Conservation (phyloP, 2,113 vertebrate genomes). For the Podarcis muralis region DNA sequence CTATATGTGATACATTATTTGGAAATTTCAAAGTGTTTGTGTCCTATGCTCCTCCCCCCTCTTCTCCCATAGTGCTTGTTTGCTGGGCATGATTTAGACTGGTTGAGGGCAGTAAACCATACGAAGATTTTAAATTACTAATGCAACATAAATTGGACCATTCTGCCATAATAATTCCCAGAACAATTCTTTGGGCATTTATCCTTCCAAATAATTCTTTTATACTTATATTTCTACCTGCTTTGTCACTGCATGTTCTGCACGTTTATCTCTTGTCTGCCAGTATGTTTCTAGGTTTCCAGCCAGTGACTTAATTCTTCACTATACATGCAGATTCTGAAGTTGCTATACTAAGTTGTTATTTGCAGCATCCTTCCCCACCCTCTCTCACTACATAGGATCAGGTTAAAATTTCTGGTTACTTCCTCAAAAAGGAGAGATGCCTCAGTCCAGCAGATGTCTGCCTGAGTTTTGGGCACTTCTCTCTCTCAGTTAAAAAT, state of each 20-base stretch:
- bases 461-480: neutral
- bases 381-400: neutral
- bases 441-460: neutral
- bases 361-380: neutral
- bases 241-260: neutral
- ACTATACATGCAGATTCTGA: neutral
- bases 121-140: neutral
- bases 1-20: neutral
- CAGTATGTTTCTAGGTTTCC: neutral
- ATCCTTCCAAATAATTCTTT: neutral
- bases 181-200: neutral
- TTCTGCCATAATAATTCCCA: neutral
- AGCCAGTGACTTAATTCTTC: neutral
- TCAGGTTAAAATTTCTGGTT: neutral
- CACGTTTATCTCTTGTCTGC: neutral
- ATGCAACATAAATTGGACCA: neutral
- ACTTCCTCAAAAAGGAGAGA: neutral
- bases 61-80: neutral
- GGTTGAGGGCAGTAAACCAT: neutral
- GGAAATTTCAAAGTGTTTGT: neutral
- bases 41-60: neutral
- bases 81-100: neutral
- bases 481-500: neutral
- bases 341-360: neutral
- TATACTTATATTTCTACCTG: neutral